Evolutionary conservation across 2,888 invertebrate species (phyloP), one percentile per base, ranked within the genome.

Genomic region (Stenoptilia bipunctidactyla): DNA sequence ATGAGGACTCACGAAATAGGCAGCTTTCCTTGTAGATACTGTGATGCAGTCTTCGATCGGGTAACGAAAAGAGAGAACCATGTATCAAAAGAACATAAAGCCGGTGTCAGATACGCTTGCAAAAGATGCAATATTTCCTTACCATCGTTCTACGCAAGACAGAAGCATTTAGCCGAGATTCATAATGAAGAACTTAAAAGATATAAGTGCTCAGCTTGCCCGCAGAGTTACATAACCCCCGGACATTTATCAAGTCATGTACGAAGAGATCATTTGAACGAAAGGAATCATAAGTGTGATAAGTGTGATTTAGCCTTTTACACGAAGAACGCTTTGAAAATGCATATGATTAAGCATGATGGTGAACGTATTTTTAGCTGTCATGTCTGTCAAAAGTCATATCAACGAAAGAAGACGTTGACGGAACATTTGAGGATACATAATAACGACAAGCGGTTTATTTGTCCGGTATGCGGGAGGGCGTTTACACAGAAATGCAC

Each of bases 331-430:
- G 84, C 86, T 4, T 52, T 87, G 15, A 86, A 85, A 43, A 85
- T 85, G 69, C 87, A 87, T 43, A 85, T 85, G 79, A 85, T 85
- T 1, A 85, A 83, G 10, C 87, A 87, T 34, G 85, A 85, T 1
- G 85, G 85, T 0, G 80, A 82, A 15, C 51, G 86, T 12, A 86
- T 86, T 15, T 86, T 84, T 15, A 65, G 69, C 0, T 87, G 87
- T 44, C 66, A 63, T 5, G 66, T 85, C 0, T 87, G 87, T 38
- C 63, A 77, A 40, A 86, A 86, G 51, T 71, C 76, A 0, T 84
- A 84, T 45, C 82, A 82, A 39, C 58, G 84, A 40, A 75, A 77
- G 48, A 80, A 80, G 38, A 83, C 83, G 0, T 38, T 84, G 0
- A 53, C 72, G 1, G 80, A 83, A 36, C 84, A 84, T 50, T 58